Evolutionary conservation across 2,113 vertebrate genomes (phyloP).

Genomic region (Pavo muticus): DNA sequence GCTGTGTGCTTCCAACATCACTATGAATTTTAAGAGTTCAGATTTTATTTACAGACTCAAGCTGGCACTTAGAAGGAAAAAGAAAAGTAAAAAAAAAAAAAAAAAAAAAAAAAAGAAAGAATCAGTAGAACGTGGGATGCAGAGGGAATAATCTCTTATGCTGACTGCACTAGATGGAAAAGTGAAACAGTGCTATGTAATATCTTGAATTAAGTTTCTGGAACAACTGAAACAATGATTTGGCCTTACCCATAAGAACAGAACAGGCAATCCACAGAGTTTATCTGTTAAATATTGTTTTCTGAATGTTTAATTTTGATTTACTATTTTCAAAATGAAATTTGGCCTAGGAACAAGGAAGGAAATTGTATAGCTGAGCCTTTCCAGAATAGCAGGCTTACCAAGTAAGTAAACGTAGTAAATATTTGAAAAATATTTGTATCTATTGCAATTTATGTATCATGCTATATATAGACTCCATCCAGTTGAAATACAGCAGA

Average conservation of each 20-base stretch:
- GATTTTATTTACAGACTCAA: neutral
- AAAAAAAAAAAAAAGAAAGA: neutral
- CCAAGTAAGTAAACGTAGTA: neutral
- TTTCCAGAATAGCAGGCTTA: neutral
- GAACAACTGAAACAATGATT: neutral
- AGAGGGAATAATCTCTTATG: neutral
- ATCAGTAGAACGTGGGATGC: neutral
- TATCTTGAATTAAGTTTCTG: neutral
- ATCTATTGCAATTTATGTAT: neutral
- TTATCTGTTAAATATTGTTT: neutral
- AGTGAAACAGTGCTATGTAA: neutral
- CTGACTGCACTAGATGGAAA: neutral
- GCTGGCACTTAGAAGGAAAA: neutral
- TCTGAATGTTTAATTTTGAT: neutral
- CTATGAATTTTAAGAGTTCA: neutral
- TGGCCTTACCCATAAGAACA: neutral
- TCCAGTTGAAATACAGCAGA: neutral
- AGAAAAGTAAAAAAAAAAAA: too few relatives aligned
- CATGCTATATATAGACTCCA: accelerated
- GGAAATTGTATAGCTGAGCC: neutral
- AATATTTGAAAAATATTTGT: neutral
- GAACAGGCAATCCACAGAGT: accelerated
- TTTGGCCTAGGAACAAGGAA: neutral
- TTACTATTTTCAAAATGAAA: neutral
- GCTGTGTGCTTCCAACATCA: accelerated